Base-by-base conservation (phyloP, 2,113 vertebrate genomes). In the Athene noctua region DNA sequence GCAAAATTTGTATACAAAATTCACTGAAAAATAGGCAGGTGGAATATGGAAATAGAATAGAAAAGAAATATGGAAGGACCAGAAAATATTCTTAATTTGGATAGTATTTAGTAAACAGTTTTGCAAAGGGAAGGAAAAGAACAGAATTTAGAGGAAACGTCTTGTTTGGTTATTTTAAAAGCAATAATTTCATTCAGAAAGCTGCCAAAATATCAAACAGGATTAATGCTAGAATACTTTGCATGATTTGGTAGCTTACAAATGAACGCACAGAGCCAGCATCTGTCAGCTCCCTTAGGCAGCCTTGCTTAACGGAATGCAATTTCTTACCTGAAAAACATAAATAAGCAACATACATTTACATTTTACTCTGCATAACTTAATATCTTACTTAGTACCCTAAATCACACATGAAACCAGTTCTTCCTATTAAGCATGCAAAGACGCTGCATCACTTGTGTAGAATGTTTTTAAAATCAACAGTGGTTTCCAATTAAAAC, bases 251-350 rank as follows among this genome's bases (percentile, higher is more conserved):
- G 96, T 96, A 98, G 97, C 96, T 97, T 98, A 98, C 97, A 98
- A 98, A 98, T 74, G 94, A 98, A 96, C 91, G 95, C 95, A 96
- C 96, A 97, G 96, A 97, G 95, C 96, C 94, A 97, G 97, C 98
- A 98, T 98, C 98, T 98, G 97, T 98, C 97, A 98, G 61, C 65
- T 97, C 97, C 96, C 96, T 94, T 80, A 97, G 97, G 97, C 97
- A 98, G 97, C 77, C 96, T 97, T 96, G 96, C 97, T 98, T 97
- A 98, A 97, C 89, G 30, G 93, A 97, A 98, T 67, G 96, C 83
- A 97, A 98, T 98, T 98, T 96, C 98, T 98, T 98, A 98, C 98
- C 98, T 98, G 98, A 97, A 98, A 98, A 97, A 98, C 97, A 98
- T 79, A 98, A 98, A 98, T 95, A 98, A 91, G 92, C 32, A 97